phyloP scores from a whole-genome alignment of 2,797 vertebrate genomes.

The Rhinophrynus dorsalis region DNA sequence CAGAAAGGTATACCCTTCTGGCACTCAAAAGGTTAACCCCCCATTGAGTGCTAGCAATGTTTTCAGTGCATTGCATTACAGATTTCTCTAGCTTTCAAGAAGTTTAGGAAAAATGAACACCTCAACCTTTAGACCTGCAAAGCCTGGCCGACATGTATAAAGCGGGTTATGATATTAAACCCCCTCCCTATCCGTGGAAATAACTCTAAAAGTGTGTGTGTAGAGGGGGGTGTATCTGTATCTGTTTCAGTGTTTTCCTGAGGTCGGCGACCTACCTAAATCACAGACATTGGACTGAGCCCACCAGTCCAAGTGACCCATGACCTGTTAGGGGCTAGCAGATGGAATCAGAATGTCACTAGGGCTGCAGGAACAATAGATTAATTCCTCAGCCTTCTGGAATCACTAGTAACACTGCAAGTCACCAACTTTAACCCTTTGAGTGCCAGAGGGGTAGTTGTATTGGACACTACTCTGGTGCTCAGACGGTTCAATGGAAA shows the following conservation, averaged over 20 bases:
- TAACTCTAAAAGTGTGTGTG: conserved; percentile 2
- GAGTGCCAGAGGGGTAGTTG: no score
- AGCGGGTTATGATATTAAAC: neutral
- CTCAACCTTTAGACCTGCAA: neutral
- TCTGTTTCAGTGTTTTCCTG: conserved; percentile 40
- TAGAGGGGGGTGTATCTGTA: conserved; percentile 17
- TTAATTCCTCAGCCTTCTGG: neutral
- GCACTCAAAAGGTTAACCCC: no score
- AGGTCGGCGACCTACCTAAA: conserved; percentile 42
- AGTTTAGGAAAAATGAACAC: no score
- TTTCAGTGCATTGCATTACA: no score
- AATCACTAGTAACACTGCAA: neutral
- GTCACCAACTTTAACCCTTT: no score
- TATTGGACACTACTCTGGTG: no score
- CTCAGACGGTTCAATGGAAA: no score
- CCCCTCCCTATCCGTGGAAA: conserved; percentile 22
- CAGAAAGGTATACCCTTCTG: no score
- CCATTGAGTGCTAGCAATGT: no score
- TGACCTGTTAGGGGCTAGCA: conserved; percentile 31
- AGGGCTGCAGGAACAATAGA: conserved; percentile 15
- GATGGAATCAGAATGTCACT: conserved; percentile 15
- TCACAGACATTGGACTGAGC: conserved; percentile 17
- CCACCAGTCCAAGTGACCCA: conserved; percentile 32
- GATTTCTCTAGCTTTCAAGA: no score
- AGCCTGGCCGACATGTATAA: conserved; percentile 2